Base-by-base conservation (phyloP, 1,140 invertebrate species). In the Caenorhabditis briggsae region DNA sequence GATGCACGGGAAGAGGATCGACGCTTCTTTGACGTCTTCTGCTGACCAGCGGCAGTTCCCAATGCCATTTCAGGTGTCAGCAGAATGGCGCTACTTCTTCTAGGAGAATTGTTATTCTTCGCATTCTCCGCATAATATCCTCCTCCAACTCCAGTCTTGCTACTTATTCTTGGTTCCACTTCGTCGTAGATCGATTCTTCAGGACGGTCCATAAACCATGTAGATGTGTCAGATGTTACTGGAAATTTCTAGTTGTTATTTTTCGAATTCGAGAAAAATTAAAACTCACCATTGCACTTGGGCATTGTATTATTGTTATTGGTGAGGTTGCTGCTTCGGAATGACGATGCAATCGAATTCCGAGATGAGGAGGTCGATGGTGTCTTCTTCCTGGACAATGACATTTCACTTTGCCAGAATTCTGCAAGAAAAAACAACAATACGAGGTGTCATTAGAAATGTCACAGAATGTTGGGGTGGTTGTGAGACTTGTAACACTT, bases 371-470 rank as follows among this genome's bases (percentile, higher is more conserved):
- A 78, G 46, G 46, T 78, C 70, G 70, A 70, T 18, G 64, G 18
- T n/a, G 70, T 50, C 70, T 48, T 50, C n/a, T 78, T 78, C 50
- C 70, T 78, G 46, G 70, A 78, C 70, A 78, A 78, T 53, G 70
- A 78, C 70, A 78, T 78, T 23, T 78, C 70, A 53, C 70, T 9
- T 7, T 46, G 8, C 70, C 70, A 78, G 70, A 78, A 78, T 78
- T 78, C 70, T 78, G 46, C 20, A 78, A 78, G 50, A 78, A 78
- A 53, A 23, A 70, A 46, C 43, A 48, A 70, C 8, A 9, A 70
- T 25, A 46, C 3, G 18, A 70, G 8, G 11, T 50, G 3, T 43
- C n/a, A 78, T 50, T 78, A 78, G n/a, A 0, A n/a, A 23, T 53
- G 18, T 12, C 11, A 43, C 2, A 5, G 64, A 70, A 33, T 33